Evolutionary conservation across 1,140 invertebrate species (phyloP), one percentile per base, ranked within the genome.

Genomic region (Neoseiulus cucumeris): DNA sequence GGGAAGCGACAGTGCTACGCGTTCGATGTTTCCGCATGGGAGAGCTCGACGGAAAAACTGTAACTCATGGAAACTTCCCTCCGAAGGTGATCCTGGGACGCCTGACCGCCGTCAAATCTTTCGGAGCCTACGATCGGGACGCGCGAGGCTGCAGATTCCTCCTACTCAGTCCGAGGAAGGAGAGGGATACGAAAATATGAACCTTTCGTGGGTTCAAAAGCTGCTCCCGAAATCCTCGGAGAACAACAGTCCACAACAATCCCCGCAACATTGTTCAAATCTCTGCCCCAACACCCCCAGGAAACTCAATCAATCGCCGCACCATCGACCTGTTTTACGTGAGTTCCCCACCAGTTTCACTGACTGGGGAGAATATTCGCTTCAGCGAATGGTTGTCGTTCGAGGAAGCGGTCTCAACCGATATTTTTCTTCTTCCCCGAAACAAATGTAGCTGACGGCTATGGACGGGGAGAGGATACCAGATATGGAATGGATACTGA

Each of bases 401-500:
- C 33, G 33, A 39, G 33, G 9, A 39, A 4, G 9, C 4, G 4
- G 33, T 39, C 33, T 4, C 9, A 39, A 6, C 9, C 33, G 33
- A 39, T 39, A 4, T 39, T 39, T 39, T 9, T n/a, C n/a, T n/a
- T n/a, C n/a, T n/a, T n/a, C n/a, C n/a, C n/a, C n/a, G n/a, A n/a
- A n/a, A n/a, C 45, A 4, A 47, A 20, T 47, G 5, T 20, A 59
- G 51, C 51, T 14, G 51, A 59, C 9, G 51, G 51, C 2, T 29
- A 59, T 25, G 51, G 22, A 20, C 22, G 51, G 14, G 51, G 51
- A 12, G 51, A 59, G 9, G 22, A 25, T 25, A 33, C 33, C 14
- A 20, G 25, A 59, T 59, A 33, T 14, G 51, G 51, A 17, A 59
- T 59, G 51, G 33, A 33, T 9, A 59, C 64, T 1, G 79, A 84